Evolutionary conservation across 2,113 vertebrate species (phyloP).

Genomic region (Sinocyclocheilus grahami): DNA sequence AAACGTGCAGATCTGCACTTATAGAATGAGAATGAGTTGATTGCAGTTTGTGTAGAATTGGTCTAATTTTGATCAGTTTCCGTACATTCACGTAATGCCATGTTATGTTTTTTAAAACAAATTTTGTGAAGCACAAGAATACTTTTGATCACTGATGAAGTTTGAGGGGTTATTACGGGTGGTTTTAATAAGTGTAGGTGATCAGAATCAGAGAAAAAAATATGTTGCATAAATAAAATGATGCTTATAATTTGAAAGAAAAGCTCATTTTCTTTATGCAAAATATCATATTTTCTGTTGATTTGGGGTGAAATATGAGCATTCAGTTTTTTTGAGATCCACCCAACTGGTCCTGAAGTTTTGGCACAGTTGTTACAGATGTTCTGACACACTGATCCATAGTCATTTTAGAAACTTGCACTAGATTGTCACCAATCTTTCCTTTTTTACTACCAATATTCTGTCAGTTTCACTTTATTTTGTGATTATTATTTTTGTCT

Average conservation of each 20-base stretch:
- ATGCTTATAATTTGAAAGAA: neutral
- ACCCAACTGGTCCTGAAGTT: neutral
- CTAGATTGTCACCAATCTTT: slow-evolving; percentile 16
- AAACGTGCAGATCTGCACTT: neutral
- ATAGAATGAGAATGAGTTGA: neutral
- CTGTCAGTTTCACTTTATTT: slow-evolving; percentile 1
- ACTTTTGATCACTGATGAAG: slow-evolving; percentile 9
- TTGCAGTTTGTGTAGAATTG: neutral
- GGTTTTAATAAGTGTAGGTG: neutral
- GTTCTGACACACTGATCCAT: neutral
- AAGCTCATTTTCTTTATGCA: neutral
- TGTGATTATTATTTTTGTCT: slow-evolving; percentile 7
- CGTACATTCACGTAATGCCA: neutral
- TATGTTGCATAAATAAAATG: neutral
- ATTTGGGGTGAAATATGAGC: slow-evolving; percentile 10
- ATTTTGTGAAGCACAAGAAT: slow-evolving; percentile 19
- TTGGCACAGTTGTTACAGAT: slow-evolving; percentile 1
- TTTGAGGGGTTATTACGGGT: neutral
- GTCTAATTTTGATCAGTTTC: slow-evolving; percentile 10
- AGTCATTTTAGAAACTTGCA: slow-evolving; percentile 15
- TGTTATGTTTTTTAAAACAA: neutral
- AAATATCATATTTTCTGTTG: neutral
- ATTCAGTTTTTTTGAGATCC: neutral
- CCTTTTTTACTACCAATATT: neutral
- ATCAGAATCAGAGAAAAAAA: neutral